A percentile compares a stretch with the other conserved stretches of the same genome.
Conservation (phyloP, 2,113 vertebrate species). For the Lepus europaeus region DNA sequence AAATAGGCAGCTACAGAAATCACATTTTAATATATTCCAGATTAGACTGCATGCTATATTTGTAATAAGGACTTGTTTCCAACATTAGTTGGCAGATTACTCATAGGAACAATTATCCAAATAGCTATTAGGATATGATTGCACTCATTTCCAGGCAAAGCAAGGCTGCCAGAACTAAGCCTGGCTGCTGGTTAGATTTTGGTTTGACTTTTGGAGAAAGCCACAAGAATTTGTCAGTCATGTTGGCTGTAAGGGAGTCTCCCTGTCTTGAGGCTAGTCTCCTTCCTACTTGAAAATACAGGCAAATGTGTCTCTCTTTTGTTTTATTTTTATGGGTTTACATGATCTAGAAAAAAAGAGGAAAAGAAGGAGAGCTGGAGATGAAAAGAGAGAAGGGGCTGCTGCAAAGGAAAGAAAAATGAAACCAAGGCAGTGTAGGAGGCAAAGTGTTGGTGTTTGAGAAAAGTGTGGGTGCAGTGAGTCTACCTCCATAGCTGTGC, state of each 20-base stretch:
- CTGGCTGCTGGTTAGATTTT: slow-evolving; percentile 87
- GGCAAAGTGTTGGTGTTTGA: not conserved
- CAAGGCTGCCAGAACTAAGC: slow-evolving; percentile 84
- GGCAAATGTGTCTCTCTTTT: slow-evolving; percentile 79
- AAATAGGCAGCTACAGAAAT: slow-evolving; percentile 89
- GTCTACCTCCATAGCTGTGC: rapidly evolving
- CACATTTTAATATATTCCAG: slow-evolving; percentile 93
- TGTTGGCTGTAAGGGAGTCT: slow-evolving; percentile 87
- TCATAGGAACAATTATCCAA: slow-evolving; percentile 91
- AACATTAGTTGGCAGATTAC: slow-evolving; percentile 88
- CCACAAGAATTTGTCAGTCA: slow-evolving; percentile 92
- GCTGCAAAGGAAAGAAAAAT: not conserved
- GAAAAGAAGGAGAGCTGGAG: not conserved
- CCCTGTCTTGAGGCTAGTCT: slow-evolving; percentile 86
- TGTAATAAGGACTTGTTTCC: slow-evolving; percentile 90
- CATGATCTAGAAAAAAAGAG: not conserved
- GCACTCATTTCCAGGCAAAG: slow-evolving; percentile 91
- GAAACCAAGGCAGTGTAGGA: not conserved
- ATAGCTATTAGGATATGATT: slow-evolving; percentile 92
- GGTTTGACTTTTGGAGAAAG: slow-evolving; percentile 92
- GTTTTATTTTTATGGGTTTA: slow-evolving; percentile 59
- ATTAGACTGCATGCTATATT: slow-evolving; percentile 91
- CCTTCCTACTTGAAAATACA: slow-evolving; percentile 84
- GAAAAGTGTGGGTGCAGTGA: rapidly evolving
- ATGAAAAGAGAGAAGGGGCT: not conserved